Conservation (phyloP, 92 coral and sea anemone species). For the Desmophyllum pertusum region DNA sequence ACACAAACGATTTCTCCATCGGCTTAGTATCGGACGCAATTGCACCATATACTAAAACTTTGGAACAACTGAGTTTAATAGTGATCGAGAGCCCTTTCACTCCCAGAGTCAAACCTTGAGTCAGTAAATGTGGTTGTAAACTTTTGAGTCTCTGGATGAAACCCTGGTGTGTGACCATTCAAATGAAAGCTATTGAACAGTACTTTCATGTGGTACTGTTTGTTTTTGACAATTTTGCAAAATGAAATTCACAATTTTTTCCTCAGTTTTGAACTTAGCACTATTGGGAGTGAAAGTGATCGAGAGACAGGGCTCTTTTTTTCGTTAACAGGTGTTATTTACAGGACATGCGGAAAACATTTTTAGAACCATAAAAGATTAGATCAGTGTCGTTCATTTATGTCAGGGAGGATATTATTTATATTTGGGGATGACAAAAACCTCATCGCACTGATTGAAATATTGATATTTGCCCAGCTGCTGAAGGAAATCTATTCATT, state of each 20-base stretch:
- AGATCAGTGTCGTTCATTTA: constrained; percentile 3
- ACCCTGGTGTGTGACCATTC: no score
- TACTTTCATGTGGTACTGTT: no score
- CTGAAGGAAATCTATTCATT: not conserved
- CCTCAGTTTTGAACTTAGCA: no score
- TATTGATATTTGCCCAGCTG: constrained; percentile 30
- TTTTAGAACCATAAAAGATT: not conserved
- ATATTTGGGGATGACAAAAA: not conserved
- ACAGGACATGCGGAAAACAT: not conserved
- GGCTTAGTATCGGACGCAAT: not conserved
- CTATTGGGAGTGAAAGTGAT: no score
- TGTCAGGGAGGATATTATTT: not conserved
- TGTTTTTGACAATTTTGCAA: no score
- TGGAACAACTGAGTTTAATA: not conserved
- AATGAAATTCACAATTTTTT: no score
- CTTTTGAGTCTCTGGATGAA: no score
- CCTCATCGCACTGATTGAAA: not conserved
- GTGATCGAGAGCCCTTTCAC: no score
- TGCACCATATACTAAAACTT: not conserved
- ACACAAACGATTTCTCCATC: not conserved
- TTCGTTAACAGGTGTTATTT: not conserved
- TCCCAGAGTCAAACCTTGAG: no score
- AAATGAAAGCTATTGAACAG: no score
- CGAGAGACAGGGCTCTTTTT: no score
- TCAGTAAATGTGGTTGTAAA: no score